Conservation (phyloP, 2,797 vertebrate genomes). For the Micromesistius poutassou region DNA sequence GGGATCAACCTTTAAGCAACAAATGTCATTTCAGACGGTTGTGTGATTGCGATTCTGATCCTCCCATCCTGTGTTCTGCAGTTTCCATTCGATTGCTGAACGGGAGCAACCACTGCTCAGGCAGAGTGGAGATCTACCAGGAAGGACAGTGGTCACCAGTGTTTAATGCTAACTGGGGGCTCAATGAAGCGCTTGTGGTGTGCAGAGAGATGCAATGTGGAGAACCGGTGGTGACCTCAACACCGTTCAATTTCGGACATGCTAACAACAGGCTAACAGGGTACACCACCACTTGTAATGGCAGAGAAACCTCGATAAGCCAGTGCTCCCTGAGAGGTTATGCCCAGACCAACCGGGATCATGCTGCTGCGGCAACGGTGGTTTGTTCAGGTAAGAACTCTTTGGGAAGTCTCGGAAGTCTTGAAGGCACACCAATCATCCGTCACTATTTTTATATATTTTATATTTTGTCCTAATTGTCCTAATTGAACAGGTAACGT, state of each 20-base stretch:
- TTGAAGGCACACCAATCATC: not conserved
- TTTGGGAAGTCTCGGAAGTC: not conserved
- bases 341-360: not conserved
- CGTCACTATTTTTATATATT: not conserved
- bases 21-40: not conserved
- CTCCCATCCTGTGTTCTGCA: slow-evolving; percentile 26
- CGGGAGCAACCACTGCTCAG: slow-evolving; percentile 58
- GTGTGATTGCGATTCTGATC: not conserved
- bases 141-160: slow-evolving; percentile 43
- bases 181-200: slow-evolving; percentile 56
- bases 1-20: not conserved
- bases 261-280: slow-evolving; percentile 10
- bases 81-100: slow-evolving; percentile 54
- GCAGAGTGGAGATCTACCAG: slow-evolving; percentile 55
- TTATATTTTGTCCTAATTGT: not conserved
- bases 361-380: slow-evolving; percentile 39
- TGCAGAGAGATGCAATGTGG: slow-evolving; percentile 70
- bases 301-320: slow-evolving; percentile 45
- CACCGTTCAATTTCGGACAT: slow-evolving; percentile 30
- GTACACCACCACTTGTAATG: slow-evolving; percentile 37
- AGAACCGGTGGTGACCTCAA: slow-evolving; percentile 25
- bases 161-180: slow-evolving; percentile 48
- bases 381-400: slow-evolving; percentile 52
- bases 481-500: slow-evolving; percentile 54
- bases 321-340: slow-evolving; percentile 43